phyloP scores from a whole-genome alignment of 2,888 invertebrate genomes.

The Rhagophthalmus giganteus region DNA sequence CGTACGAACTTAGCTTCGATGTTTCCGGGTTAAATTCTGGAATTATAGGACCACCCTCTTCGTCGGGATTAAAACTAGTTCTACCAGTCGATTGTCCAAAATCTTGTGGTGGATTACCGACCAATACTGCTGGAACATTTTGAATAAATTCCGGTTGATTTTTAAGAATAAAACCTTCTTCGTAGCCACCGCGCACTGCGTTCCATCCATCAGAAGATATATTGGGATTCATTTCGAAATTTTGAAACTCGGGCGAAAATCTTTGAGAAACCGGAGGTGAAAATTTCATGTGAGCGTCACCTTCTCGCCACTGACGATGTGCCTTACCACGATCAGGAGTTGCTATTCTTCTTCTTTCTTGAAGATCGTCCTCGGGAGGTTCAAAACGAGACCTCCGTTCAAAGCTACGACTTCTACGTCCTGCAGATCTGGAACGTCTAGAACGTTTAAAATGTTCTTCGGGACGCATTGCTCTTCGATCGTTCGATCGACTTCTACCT shows the following conservation, averaged over 20 bases:
- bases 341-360: not conserved
- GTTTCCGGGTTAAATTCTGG: slow-evolving; percentile 38
- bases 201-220: not conserved
- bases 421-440: slow-evolving; percentile 1
- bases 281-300: not conserved
- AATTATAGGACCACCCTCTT: slow-evolving; percentile 18
- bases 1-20: slow-evolving; percentile 31
- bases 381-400: not conserved
- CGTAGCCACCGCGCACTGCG: not conserved
- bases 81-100: no score
- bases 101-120: no score
- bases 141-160: no score
- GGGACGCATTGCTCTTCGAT: not conserved
- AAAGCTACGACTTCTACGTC: not conserved
- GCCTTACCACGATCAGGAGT: not conserved
- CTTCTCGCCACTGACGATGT: not conserved
- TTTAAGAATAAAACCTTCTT: not conserved
- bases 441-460: not conserved
- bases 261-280: not conserved
- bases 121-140: no score
- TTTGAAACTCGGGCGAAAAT: not conserved
- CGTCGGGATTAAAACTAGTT: not conserved
- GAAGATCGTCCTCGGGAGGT: not conserved
- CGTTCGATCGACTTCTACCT: not conserved
- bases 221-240: not conserved